Percentiles rank a stretch among this genome's conserved stretches.
Conservation (phyloP, 2,113 vertebrate genomes). For the Mirza zaza region DNA sequence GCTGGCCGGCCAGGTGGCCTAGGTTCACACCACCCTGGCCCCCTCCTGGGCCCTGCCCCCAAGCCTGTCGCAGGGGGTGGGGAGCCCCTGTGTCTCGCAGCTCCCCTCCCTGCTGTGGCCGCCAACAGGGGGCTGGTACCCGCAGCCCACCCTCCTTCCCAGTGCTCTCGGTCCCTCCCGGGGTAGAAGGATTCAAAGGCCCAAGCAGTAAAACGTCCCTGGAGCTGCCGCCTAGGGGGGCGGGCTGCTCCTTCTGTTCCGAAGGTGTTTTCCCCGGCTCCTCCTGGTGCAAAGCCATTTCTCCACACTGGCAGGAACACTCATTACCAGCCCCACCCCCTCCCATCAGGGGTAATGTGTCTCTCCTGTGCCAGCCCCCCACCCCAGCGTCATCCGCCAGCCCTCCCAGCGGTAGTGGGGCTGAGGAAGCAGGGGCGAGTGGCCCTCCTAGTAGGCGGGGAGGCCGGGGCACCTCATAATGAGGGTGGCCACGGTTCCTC, state of each 20-base stretch:
- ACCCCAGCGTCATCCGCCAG: neutral
- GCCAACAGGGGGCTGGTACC: neutral
- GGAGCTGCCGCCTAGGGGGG: neutral
- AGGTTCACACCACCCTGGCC: neutral
- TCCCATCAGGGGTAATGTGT: slow-evolving; percentile 66
- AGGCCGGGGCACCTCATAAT: too few relatives aligned
- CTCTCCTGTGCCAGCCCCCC: neutral
- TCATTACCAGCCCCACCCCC: slow-evolving; percentile 61
- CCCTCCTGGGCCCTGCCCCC: neutral
- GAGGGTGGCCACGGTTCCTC: neutral
- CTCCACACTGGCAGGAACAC: slow-evolving; percentile 65
- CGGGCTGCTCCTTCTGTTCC: neutral
- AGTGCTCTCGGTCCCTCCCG: neutral
- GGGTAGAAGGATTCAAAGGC: neutral
- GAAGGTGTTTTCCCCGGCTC: slow-evolving; percentile 38
- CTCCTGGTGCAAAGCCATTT: slow-evolving; percentile 68
- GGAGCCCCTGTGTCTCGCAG: neutral
- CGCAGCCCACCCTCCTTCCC: neutral
- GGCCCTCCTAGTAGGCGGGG: neutral
- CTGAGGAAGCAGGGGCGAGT: neutral
- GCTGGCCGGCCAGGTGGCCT: neutral
- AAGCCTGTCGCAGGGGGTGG: accelerated
- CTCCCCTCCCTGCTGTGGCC: neutral
- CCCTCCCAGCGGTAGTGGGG: neutral
- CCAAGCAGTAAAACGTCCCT: neutral